Evolutionary conservation across 2,888 invertebrate species (phyloP), one percentile per base, ranked within the genome.

Genomic region (Cenopis cana): DNA sequence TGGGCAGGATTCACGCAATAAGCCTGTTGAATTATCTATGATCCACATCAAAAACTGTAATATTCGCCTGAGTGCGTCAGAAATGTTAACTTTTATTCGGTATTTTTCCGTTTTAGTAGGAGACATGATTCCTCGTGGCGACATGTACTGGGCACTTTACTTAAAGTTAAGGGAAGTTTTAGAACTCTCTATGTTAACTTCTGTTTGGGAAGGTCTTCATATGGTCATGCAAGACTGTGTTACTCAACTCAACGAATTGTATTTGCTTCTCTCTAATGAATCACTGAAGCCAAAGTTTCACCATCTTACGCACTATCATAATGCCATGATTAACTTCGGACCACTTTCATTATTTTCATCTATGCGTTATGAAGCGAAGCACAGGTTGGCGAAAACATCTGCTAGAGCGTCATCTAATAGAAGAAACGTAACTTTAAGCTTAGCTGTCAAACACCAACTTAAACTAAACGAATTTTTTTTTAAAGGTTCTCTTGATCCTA

Each of bases 1-100:
- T 62, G 67, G 67, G 0, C 71, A 55, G 12, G 71, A 72, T 20
- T 6, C 12, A 14, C 11, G 20, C 14, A 60, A 33, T 36, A 67
- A 33, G 49, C 70, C 64, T 24, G 12, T 3, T 24, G 4, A 6
- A 18, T 14, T 49, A 36, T 20, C 11, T 12, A 57, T 57, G 24
- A 9, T 18, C 11, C 57, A 57, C 20, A 14, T 57, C 10, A 12
- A 10, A 5, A 17, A 57, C 10, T 18, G 38, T 20, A 57, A 55
- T 66, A 29, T 60, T 54, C 41, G 20, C 2, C 4, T 62, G 29
- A 49, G 46, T 49, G 46, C 46, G 17, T 49, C 46, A 8, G 46
- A 49, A 49, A 49, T 49, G 46, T 49, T 49, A 49, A 49, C 17
- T 14, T 49, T 49, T 14, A 49, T 49, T 49, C 12, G 46, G 14